A percentile compares a stretch with the other conserved stretches of the same genome.
These are phyloP conservation scores for Eupsilia transversa DNA, from an alignment of 2,888 invertebrate species.

Conservation along the genomic window DNA sequence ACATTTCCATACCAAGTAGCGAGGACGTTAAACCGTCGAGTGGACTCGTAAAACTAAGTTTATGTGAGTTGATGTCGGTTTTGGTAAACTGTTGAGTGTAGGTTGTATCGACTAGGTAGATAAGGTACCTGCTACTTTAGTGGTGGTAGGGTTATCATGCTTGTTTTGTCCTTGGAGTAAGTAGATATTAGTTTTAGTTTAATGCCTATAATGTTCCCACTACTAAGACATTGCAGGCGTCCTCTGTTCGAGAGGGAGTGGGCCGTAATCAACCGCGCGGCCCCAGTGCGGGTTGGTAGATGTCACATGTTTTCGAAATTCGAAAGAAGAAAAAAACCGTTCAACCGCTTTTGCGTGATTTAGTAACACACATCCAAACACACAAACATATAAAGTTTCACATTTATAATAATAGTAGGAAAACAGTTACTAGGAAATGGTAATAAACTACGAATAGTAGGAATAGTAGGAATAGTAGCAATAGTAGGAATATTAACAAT, in stretches of 20 bases:
- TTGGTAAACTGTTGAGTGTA: constrained; percentile 29
- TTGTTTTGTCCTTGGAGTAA: too few relatives aligned
- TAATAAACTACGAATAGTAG: too few relatives aligned
- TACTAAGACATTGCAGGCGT: neutral
- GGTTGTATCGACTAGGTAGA: neutral
- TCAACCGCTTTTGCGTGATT: too few relatives aligned
- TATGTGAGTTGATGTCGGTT: constrained; percentile 43
- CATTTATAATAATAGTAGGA: too few relatives aligned
- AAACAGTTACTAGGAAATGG: too few relatives aligned
- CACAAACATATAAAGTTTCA: too few relatives aligned
- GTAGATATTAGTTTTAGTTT: neutral
- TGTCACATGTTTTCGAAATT: neutral
- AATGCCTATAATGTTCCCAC: neutral
- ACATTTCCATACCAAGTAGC: constrained; percentile 55
- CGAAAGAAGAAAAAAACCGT: too few relatives aligned
- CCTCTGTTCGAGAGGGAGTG: neutral
- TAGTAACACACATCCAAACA: too few relatives aligned
- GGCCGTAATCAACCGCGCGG: neutral
- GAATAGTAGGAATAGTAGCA: too few relatives aligned
- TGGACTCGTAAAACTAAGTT: constrained; percentile 57
- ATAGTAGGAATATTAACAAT: too few relatives aligned
- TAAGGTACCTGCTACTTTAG: neutral
- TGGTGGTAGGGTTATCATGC: too few relatives aligned
- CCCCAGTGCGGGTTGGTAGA: neutral
- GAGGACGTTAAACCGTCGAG: constrained; percentile 31